Evolutionary conservation across 2,797 vertebrate genomes (phyloP).

Genomic region (Enteromius viviparus): DNA sequence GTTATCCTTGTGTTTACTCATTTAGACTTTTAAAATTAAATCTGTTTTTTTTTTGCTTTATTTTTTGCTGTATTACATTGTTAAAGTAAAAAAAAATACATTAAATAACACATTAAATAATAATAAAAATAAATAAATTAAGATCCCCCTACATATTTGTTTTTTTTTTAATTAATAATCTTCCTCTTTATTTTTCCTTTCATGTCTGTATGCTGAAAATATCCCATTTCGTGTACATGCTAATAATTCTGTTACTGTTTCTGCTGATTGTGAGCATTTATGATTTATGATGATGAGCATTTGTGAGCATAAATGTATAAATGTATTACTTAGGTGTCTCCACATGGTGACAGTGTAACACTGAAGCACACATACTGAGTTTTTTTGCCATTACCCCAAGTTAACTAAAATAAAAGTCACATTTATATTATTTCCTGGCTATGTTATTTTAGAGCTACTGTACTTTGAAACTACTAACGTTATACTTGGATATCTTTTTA

Average conservation of each 20-base stretch:
- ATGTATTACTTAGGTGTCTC: constrained; percentile 52
- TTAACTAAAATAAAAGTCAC: not conserved
- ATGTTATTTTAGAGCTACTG: not conserved
- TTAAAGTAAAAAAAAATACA: not conserved
- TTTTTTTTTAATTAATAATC: not conserved
- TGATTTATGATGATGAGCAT: not conserved
- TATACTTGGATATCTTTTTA: not conserved
- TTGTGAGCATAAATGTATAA: not conserved
- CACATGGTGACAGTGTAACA: constrained; percentile 63
- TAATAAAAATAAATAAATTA: too few relatives aligned
- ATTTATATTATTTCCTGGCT: not conserved
- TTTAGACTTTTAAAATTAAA: not conserved
- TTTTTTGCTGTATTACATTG: constrained; percentile 12
- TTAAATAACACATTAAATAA: not conserved
- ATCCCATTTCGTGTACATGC: not conserved
- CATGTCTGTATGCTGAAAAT: not conserved
- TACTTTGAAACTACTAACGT: not conserved
- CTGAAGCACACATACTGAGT: constrained; percentile 17
- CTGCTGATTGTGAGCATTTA: not conserved
- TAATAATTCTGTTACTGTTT: not conserved
- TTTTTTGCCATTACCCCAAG: not conserved
- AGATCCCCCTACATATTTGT: not conserved
- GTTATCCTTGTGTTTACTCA: not conserved
- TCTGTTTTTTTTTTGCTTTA: not conserved
- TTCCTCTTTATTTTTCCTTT: not conserved